These are phyloP conservation scores for Tillus elongatus DNA, from an alignment of 2,888 invertebrate genomes.

Conservation along the genomic window DNA sequence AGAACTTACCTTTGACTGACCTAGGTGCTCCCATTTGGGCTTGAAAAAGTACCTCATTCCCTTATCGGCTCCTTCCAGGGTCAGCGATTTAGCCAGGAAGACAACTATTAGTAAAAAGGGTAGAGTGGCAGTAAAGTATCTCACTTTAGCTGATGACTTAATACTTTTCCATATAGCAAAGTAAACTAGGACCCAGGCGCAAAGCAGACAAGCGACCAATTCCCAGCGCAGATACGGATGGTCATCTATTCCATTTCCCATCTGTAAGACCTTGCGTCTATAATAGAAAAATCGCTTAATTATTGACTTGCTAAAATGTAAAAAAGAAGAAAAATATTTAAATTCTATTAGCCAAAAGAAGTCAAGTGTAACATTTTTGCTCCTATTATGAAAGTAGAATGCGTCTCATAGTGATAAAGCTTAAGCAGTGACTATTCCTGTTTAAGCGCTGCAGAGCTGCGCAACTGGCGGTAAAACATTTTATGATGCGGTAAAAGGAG, in stretches of 20 bases:
- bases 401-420: too few species aligned
- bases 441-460: too few species aligned
- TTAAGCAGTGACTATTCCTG: too few species aligned
- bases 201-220: conserved; percentile 76
- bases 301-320: background rate
- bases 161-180: conserved; percentile 96
- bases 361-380: too few species aligned
- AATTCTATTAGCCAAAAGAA: too few species aligned
- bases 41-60: conserved; percentile 81
- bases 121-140: conserved; percentile 88
- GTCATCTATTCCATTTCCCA: conserved; percentile 74
- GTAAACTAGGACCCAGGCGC: conserved; percentile 91
- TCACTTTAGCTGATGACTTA: conserved; percentile 83
- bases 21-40: conserved; percentile 74
- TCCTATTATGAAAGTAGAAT: too few species aligned
- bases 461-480: too few species aligned
- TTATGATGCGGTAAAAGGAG: too few species aligned
- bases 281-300: conserved; percentile 35
- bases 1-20: conserved; percentile 66
- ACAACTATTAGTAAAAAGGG: conserved; percentile 83
- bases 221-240: conserved; percentile 81
- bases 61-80: conserved; percentile 77
- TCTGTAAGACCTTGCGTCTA: conserved; percentile 79
- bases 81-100: conserved; percentile 79
- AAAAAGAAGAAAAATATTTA: too few species aligned